Evolutionary conservation across 2,888 invertebrate species (phyloP).

Genomic region (Anoplius nigerrimus): DNA sequence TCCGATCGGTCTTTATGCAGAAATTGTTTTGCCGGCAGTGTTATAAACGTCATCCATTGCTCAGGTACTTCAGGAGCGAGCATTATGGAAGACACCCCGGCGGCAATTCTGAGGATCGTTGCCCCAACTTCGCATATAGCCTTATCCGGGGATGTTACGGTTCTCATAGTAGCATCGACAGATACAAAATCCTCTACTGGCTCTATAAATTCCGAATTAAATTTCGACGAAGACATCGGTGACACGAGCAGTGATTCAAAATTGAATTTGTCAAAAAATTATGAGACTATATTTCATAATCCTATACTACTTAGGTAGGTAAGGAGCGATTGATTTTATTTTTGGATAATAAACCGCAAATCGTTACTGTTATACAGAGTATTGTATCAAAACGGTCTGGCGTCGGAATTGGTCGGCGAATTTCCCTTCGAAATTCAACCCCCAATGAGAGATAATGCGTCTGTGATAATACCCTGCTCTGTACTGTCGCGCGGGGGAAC

Average conservation of each 20-base stretch:
- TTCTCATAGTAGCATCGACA: constrained; percentile 77
- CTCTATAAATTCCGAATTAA: constrained; percentile 62
- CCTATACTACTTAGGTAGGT: constrained; percentile 1
- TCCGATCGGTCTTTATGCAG: too few relatives aligned
- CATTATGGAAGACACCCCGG: constrained; percentile 56
- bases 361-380: constrained; percentile 71
- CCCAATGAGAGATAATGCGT: constrained; percentile 61
- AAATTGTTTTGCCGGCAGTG: background rate
- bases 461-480: constrained; percentile 81
- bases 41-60: background rate
- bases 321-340: too few relatives aligned
- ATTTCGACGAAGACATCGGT: constrained; percentile 72
- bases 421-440: constrained; percentile 60
- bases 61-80: constrained; percentile 42
- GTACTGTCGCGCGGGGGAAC: constrained; percentile 85
- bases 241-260: constrained; percentile 4
- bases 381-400: constrained; percentile 76
- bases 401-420: constrained; percentile 70
- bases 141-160: constrained; percentile 86
- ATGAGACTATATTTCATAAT: background rate
- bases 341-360: too few relatives aligned
- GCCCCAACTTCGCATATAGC: constrained; percentile 87
- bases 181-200: constrained; percentile 13
- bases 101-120: constrained; percentile 76
- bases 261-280: background rate